Base-by-base conservation (phyloP, 1,140 invertebrate genomes). In the Macrotrachela quadricornifera region DNA sequence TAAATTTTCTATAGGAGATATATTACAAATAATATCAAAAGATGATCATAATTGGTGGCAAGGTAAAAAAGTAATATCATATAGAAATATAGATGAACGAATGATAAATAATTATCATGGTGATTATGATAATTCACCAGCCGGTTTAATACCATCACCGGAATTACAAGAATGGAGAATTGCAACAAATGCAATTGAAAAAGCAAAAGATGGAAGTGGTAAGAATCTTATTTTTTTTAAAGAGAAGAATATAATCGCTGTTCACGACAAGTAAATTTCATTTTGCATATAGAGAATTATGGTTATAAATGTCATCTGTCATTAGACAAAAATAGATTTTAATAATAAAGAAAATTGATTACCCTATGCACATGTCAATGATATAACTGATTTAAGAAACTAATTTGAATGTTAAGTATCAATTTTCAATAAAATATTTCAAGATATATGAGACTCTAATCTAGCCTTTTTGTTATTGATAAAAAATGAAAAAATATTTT, bases 1-100 rank as follows among this genome's bases (percentile, higher is more conserved):
- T 61, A 79, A 84, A 36, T 97, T 97, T 72, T 83, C 80, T 68
- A 88, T 83, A 59, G 91, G 92, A 57, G 90, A 97, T 67, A 91
- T 97, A 69, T 75, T 94, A 59, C 83, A 88, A 75, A 87, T 95
- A 51, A 95, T 95, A 62, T 91, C 83, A 71, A 95, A 95, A 75
- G 91, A 96, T 65, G 91, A 96, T 71, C 83, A 88, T 64, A 88
- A 94, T 63, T 96, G 90, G 88, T 96, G 90, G 90, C 91, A 97
- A 72, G 90, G 88, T 9, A 59, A 62, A 38, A 56, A 41, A 36
- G 52, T 46, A 15, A 21, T 46, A 13, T 6, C 17, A 14, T 15
- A 38, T 41, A 39, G 18, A 42, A 16, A 17, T 12, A 14, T 42
- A 6, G 12, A 15, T 42, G 41, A 42, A 61, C 59, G 56, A 60